phyloP scores from a whole-genome alignment of 2,888 invertebrate species.

The Drosophila limbata region DNA sequence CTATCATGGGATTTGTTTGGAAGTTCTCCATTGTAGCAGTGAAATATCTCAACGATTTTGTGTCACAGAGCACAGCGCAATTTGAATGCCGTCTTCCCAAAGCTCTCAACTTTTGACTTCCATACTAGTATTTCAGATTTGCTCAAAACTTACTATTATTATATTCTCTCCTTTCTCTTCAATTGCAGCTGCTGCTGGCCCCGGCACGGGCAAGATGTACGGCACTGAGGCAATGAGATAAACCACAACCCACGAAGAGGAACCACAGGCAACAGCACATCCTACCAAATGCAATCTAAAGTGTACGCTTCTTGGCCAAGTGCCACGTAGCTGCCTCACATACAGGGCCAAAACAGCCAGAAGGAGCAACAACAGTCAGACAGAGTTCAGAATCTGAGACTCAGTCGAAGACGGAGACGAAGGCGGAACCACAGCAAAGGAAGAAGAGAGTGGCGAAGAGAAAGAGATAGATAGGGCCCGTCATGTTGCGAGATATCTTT shows the following conservation, averaged over 20 bases:
- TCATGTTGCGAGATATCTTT: constrained; percentile 84
- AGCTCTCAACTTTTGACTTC: constrained; percentile 7
- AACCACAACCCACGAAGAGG: constrained; percentile 12
- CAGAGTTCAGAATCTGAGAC: background rate
- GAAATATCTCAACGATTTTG: constrained; percentile 42
- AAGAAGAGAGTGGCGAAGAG: constrained; percentile 14
- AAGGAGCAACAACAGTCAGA: constrained; percentile 16
- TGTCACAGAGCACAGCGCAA: constrained; percentile 36
- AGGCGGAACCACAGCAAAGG: background rate
- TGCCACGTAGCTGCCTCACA: constrained; percentile 47
- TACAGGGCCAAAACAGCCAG: constrained; percentile 16
- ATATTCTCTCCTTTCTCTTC: constrained; percentile 1
- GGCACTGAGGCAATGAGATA: constrained; percentile 66
- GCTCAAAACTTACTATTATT: background rate
- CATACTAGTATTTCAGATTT: constrained; percentile 45
- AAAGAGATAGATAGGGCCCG: constrained; percentile 46
- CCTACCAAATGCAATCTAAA: constrained; percentile 50
- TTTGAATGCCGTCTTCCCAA: constrained; percentile 34
- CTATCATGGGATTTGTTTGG: constrained; percentile 30
- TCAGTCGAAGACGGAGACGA: background rate
- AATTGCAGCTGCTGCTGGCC: constrained; percentile 49
- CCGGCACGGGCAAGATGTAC: constrained; percentile 38
- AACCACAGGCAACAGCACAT: constrained; percentile 5
- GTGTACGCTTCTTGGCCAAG: constrained; percentile 48
- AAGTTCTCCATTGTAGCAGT: constrained; percentile 3